Conservation (phyloP, 1,140 invertebrate genomes). For the Hyposmocoma kahamanoa region DNA sequence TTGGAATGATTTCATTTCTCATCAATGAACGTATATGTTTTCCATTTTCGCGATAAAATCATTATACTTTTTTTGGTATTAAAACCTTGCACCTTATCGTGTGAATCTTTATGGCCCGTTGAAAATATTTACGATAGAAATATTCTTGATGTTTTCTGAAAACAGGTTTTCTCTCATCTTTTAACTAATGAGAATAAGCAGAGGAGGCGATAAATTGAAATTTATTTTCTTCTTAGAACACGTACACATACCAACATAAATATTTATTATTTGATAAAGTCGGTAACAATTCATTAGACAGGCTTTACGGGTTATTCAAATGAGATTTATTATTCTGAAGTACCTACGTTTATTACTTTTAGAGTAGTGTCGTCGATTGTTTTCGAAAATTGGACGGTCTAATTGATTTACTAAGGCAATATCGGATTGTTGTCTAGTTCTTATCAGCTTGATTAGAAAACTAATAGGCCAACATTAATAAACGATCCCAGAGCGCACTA, state of each 20-base stretch:
- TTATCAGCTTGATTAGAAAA: constrained; percentile 31
- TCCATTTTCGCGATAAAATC: constrained; percentile 45
- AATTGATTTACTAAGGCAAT: constrained; percentile 11
- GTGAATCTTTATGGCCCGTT: constrained; percentile 27
- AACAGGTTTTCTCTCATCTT: constrained; percentile 40
- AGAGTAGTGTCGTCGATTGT: constrained; percentile 16
- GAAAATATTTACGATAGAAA: constrained; percentile 35
- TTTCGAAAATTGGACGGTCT: constrained; percentile 19
- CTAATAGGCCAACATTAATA: constrained; percentile 43
- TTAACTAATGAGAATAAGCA: constrained; percentile 40
- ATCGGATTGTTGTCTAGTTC: constrained; percentile 17
- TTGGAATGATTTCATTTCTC: constrained; percentile 56
- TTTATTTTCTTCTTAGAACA: constrained; percentile 35
- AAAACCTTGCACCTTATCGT: constrained; percentile 39
- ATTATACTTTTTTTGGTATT: constrained; percentile 42
- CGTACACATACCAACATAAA: constrained; percentile 35
- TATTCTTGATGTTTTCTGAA: constrained; percentile 37
- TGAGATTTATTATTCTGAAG: constrained; percentile 31
- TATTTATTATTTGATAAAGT: constrained; percentile 53
- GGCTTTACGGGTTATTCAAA: constrained; percentile 50
- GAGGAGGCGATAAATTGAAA: constrained; percentile 40
- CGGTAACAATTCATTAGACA: constrained; percentile 41
- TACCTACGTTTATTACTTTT: too few species aligned
- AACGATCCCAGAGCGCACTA: constrained; percentile 54
- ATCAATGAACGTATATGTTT: constrained; percentile 57